phyloP scores from a whole-genome alignment of 2,888 invertebrate species.

The Corbicula japonica region DNA sequence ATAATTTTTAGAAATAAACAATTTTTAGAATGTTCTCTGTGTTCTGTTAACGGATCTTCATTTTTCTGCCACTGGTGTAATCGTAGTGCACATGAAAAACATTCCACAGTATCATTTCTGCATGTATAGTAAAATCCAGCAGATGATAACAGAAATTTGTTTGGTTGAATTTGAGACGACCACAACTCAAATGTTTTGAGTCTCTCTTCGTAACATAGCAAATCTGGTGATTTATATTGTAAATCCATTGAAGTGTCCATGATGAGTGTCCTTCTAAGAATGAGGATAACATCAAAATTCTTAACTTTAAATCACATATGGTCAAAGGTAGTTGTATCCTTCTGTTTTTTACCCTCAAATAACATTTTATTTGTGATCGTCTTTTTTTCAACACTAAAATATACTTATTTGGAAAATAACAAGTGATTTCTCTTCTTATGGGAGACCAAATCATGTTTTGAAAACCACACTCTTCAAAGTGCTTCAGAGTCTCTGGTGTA shows the following conservation, averaged over 20 bases:
- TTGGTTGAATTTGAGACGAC: constrained; percentile 36
- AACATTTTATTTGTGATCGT: background rate
- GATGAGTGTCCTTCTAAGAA: constrained; percentile 27
- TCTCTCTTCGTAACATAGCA: constrained; percentile 15
- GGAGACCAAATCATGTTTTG: too few species aligned
- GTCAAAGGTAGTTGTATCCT: background rate
- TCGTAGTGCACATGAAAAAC: constrained; percentile 10
- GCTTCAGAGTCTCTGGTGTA: background rate
- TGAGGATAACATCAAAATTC: constrained; percentile 7
- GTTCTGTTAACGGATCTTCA: constrained; percentile 16
- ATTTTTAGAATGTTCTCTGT: constrained; percentile 25
- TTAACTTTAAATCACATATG: constrained; percentile 37
- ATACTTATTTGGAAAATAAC: constrained; percentile 9
- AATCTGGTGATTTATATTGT: constrained; percentile 30
- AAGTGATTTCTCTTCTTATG: constrained; percentile 6
- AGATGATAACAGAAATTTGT: constrained; percentile 33
- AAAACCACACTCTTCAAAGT: constrained; percentile 12
- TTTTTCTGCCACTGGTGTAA: constrained; percentile 18
- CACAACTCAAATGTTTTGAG: constrained; percentile 36
- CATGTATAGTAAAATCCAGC: constrained; percentile 28
- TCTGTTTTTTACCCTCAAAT: background rate
- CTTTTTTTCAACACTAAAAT: constrained; percentile 11
- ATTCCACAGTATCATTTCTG: constrained; percentile 20
- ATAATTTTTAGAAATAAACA: constrained; percentile 46
- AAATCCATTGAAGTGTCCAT: background rate